phyloP scores from a whole-genome alignment of 1,140 invertebrate genomes.

The Euwallacea fornicatus region DNA sequence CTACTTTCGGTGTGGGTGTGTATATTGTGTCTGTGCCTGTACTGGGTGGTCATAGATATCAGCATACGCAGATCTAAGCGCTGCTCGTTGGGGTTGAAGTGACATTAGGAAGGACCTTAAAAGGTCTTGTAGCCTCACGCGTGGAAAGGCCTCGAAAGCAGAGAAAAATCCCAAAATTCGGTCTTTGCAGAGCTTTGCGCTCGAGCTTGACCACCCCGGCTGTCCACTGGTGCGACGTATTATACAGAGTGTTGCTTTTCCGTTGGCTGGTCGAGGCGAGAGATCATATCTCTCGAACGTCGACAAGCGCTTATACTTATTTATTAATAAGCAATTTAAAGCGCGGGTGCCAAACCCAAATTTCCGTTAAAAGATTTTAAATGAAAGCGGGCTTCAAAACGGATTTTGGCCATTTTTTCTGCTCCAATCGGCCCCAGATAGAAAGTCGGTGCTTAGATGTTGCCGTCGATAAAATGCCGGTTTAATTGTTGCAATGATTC shows the following conservation, averaged over 20 bases:
- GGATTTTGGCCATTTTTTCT: conserved; percentile 10
- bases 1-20: conserved; percentile 37
- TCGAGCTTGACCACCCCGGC: no score
- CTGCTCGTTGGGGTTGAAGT: neutral
- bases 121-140: no score
- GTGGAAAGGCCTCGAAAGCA: no score
- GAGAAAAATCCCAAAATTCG: no score
- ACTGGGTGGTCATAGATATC: conserved; percentile 19
- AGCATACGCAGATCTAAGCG: neutral
- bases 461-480: neutral
- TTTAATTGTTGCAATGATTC: conserved; percentile 6
- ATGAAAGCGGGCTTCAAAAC: conserved; percentile 5
- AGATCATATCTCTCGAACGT: conserved; percentile 12
- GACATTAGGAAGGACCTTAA: no score
- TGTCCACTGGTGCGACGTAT: neutral
- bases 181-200: no score
- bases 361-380: conserved; percentile 15
- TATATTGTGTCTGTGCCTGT: conserved; percentile 24
- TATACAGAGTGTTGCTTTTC: conserved; percentile 10
- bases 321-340: conserved; percentile 21
- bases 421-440: neutral
- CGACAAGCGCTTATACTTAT: conserved; percentile 12
- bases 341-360: conserved; percentile 19
- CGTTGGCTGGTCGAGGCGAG: neutral
- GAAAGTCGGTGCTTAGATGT: conserved; percentile 2